Evolutionary conservation across 92 coral and sea anemone genomes (phyloP), one percentile per base, ranked within the genome.

Genomic region (Parazoanthus atlanticus): DNA sequence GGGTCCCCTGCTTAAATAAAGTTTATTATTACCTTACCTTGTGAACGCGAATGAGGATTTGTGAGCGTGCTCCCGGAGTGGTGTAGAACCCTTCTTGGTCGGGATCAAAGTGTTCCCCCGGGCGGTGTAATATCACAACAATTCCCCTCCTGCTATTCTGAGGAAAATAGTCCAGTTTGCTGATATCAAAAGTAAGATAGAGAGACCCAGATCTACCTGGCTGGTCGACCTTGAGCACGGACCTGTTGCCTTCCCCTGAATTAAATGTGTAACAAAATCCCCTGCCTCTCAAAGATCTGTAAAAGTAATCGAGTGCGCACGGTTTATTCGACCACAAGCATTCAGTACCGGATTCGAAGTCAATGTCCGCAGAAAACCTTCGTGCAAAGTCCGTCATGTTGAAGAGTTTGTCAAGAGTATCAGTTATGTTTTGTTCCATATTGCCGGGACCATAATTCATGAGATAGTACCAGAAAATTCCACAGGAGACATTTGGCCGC

Each of bases 241-340:
- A 36, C 36, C 76, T 82, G 13, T 82, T 67, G 19, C 40, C 76
- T 43, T 65, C 76, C 6, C 76, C 86, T 3, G 86, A 82, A 30
- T 82, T 82, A 26, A 82, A 66, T 2, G 86, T 82, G 5, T 82
- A 82, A 36, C 86, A 82, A 30, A 82, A 66, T 8, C 86, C 86
- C 65, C 76, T 66, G 11, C 36, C 5, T 0, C 74, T 25, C 61
- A 43, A 29, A 13, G 61, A 36, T 30, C 25, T 67, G 6, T 25
- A 13, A 0, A 82, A 40, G 19, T 66, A 8, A 3, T 82, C 26
- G 4, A 0, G 3, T 10, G 38, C 12, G 54, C 86, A 82, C 2
- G 5, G 4, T 10, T 41, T 1, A 1, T n/a, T 6, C 74, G 25
- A 13, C 86, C 86, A 82, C 40, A 23, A 40, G 58, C 86, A 82